These are phyloP conservation scores for Phylloscopus whistleri DNA, from an alignment of 2,113 vertebrate genomes.

Conservation along the genomic window DNA sequence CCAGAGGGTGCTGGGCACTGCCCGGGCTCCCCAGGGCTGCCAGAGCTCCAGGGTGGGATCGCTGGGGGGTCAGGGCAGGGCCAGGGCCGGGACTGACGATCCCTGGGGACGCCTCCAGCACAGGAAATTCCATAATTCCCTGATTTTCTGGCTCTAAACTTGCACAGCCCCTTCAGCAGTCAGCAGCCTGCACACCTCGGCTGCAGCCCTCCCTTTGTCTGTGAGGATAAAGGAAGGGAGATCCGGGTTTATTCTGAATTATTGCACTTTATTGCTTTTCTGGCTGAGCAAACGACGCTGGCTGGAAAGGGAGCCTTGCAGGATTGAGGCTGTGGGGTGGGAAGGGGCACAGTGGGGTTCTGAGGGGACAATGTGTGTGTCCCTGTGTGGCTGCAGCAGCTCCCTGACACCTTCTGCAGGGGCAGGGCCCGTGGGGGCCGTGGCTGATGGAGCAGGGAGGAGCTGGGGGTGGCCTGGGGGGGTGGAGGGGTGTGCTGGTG, in stretches of 20 bases:
- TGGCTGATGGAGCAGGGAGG: neutral
- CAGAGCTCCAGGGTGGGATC: neutral
- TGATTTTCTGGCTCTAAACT: neutral
- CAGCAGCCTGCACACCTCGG: neutral
- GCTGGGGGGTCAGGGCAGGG: neutral
- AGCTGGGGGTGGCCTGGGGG: neutral
- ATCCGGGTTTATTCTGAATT: fast-evolving
- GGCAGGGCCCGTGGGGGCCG: neutral
- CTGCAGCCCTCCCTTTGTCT: neutral
- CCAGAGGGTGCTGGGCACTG: neutral
- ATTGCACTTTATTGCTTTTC: neutral
- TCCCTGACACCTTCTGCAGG: neutral
- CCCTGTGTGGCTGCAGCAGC: neutral
- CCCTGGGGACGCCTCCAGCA: neutral
- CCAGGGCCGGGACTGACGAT: neutral
- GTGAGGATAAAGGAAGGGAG: fast-evolving
- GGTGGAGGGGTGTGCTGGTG: neutral
- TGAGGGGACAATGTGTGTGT: neutral
- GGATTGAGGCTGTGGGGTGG: neutral
- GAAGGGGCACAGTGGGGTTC: neutral
- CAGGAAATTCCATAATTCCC: neutral
- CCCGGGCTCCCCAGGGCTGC: neutral
- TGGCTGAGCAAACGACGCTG: neutral
- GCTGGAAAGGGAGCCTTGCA: fast-evolving
- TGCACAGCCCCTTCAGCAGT: neutral